A percentile compares a stretch with the other conserved stretches of the same genome.
phyloP scores from a whole-genome alignment of 1,140 invertebrate species.

The Melipona quadrifasciata region DNA sequence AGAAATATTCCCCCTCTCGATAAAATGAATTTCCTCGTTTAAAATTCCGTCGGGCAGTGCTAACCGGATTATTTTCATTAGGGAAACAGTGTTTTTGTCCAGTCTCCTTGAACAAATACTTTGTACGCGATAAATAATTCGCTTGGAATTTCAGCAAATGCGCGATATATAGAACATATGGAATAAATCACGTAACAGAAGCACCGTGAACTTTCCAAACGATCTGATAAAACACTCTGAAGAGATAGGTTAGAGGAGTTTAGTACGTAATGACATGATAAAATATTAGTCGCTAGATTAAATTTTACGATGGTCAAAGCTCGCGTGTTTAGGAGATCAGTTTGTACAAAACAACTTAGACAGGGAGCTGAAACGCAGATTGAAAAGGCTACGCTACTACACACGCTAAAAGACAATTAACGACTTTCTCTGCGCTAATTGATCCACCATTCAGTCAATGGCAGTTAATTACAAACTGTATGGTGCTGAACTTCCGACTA shows the following conservation, averaged over 20 bases:
- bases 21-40: not conserved
- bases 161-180: too few relatives aligned
- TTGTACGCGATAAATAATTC: too few relatives aligned
- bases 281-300: not conserved
- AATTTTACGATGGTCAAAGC: not conserved
- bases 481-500: not conserved
- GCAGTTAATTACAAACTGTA: slow-evolving; percentile 2
- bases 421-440: not conserved
- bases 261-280: not conserved
- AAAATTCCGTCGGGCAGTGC: not conserved
- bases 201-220: too few relatives aligned
- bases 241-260: accelerated
- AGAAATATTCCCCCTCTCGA: not conserved
- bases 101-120: too few relatives aligned
- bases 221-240: too few relatives aligned
- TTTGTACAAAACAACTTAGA: not conserved
- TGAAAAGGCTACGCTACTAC: not conserved
- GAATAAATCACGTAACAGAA: not conserved
- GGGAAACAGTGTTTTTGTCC: too few relatives aligned
- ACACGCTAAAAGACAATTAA: slow-evolving; percentile 1
- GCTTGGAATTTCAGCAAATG: too few relatives aligned
- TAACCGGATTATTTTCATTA: too few relatives aligned
- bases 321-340: not conserved
- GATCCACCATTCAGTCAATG: not conserved
- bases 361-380: not conserved